These are phyloP conservation scores for Encarsia formosa DNA, from an alignment of 2,888 invertebrate species.

Conservation along the genomic window DNA sequence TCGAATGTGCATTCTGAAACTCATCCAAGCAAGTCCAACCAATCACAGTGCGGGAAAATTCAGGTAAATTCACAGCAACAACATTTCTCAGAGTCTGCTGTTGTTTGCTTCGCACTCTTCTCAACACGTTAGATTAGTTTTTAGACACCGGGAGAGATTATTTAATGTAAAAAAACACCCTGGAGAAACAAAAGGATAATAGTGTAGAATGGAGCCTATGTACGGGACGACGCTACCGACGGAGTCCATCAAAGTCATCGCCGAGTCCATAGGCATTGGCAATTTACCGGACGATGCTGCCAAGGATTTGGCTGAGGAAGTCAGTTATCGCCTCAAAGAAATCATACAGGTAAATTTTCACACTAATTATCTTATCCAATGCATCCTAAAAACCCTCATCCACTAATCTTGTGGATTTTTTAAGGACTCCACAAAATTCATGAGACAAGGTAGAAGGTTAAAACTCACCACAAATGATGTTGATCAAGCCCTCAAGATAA, in stretches of 20 bases:
- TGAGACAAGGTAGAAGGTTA: constrained; percentile 84
- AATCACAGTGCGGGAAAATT: too few relatives aligned
- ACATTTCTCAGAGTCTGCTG: too few relatives aligned
- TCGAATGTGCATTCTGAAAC: too few relatives aligned
- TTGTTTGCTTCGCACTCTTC: too few relatives aligned
- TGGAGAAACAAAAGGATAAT: too few relatives aligned
- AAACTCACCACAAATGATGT: constrained; percentile 79
- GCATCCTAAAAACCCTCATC: neutral
- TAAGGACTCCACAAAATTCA: constrained; percentile 89
- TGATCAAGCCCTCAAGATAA: constrained; percentile 83
- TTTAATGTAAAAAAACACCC: too few relatives aligned
- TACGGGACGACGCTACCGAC: constrained; percentile 76
- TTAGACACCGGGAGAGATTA: too few relatives aligned
- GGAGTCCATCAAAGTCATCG: constrained; percentile 90
- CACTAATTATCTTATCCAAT: neutral
- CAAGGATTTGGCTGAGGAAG: constrained; percentile 88
- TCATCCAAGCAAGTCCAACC: too few relatives aligned
- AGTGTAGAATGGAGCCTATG: constrained; percentile 56
- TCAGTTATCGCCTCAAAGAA: constrained; percentile 79
- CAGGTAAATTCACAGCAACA: too few relatives aligned
- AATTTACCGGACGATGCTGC: constrained; percentile 89
- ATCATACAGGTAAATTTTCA: constrained; percentile 57
- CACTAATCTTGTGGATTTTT: constrained; percentile 21
- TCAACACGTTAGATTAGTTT: too few relatives aligned
- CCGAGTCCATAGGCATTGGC: constrained; percentile 87